A percentile compares a stretch with the other conserved stretches of the same genome.
phyloP scores from a whole-genome alignment of 2,797 vertebrate genomes.

The Rhadinocentrus ornatus region DNA sequence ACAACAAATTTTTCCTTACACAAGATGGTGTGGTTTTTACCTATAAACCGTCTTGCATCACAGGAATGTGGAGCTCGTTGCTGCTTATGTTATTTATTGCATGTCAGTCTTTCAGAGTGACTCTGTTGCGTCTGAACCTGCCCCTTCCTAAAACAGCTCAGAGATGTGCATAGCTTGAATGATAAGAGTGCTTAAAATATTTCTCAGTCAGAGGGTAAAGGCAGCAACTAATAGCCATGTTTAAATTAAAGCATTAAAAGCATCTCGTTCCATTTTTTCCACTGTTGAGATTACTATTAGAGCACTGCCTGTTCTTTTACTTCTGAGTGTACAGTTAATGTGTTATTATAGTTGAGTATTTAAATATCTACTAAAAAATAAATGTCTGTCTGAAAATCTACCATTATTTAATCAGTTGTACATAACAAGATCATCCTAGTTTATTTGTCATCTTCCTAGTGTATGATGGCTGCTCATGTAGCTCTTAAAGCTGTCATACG shows the following conservation, averaged over 20 bases:
- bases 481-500: not conserved
- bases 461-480: not conserved
- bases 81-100: conserved; percentile 37
- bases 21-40: conserved; percentile 8
- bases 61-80: conserved; percentile 25
- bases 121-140: conserved; percentile 60
- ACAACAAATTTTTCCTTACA: not conserved
- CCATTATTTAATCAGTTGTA: conserved; percentile 6
- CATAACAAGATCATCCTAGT: not conserved
- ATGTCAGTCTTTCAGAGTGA: conserved; percentile 34
- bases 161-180: conserved; percentile 52
- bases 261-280: not conserved
- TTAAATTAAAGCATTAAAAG: conserved; percentile 1
- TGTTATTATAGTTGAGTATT: not conserved
- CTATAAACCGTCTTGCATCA: not conserved
- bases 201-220: conserved; percentile 46
- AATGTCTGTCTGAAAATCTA: not conserved
- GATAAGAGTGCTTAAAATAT: conserved; percentile 57
- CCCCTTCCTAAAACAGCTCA: conserved; percentile 62
- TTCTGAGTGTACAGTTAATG: too few species aligned
- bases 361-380: not conserved
- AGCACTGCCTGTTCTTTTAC: not conserved
- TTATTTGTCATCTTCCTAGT: conserved; percentile 7
- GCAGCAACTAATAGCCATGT: not conserved
- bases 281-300: too few species aligned